phyloP scores from a whole-genome alignment of 2,113 vertebrate genomes.

The Formicarius rufipectus region DNA sequence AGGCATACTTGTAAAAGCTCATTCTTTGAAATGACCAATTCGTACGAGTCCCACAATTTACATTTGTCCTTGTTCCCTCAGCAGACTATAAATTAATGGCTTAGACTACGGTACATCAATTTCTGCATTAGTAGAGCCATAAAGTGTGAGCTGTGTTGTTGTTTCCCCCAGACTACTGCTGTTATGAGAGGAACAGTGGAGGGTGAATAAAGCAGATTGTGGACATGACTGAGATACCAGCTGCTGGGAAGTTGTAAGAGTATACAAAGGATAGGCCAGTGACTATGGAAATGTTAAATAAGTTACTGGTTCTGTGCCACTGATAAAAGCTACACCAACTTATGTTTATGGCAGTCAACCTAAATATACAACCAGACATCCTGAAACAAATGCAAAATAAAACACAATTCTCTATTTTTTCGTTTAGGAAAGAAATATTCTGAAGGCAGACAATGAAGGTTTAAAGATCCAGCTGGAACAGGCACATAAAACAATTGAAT shows the following conservation, averaged over 20 bases:
- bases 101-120: background rate
- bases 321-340: background rate
- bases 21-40: background rate
- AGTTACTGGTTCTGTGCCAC: background rate
- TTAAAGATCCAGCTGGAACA: constrained; percentile 87
- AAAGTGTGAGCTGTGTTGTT: background rate
- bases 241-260: background rate
- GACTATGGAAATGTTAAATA: background rate
- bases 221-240: background rate
- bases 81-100: background rate
- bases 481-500: constrained; percentile 86
- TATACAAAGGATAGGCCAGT: background rate
- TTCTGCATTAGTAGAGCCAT: background rate
- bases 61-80: background rate
- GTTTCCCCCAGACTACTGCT: background rate
- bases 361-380: background rate
- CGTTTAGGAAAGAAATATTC: constrained; percentile 84
- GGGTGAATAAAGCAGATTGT: background rate
- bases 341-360: background rate
- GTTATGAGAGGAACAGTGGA: background rate
- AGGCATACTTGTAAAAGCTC: background rate
- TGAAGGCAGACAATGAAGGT: constrained; percentile 85
- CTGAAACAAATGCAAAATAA: background rate
- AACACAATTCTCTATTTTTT: background rate
- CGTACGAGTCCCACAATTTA: background rate